phyloP scores from a whole-genome alignment of 2,888 invertebrate species.

The Scelioninae gen. 2 region DNA sequence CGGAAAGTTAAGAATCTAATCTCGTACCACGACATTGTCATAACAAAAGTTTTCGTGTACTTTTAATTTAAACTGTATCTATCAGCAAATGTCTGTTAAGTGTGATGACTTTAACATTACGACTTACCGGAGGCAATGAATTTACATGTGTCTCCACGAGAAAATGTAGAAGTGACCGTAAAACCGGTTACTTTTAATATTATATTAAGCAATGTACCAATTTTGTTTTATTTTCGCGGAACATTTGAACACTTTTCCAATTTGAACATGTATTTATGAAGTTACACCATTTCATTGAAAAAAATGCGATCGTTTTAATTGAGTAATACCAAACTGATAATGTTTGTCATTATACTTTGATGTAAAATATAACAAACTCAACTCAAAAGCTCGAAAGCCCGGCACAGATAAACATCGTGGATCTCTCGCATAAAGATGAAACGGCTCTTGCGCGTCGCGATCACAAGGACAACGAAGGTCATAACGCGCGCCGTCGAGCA shows the following conservation, averaged over 20 bases:
- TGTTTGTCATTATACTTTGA: neutral
- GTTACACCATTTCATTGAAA: constrained; percentile 8
- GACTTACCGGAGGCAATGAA: too few species aligned
- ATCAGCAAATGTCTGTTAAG: too few species aligned
- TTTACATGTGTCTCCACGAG: too few species aligned
- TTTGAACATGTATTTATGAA: neutral
- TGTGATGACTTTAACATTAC: too few species aligned
- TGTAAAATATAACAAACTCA: neutral
- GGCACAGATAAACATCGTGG: constrained; percentile 49
- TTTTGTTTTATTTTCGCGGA: neutral
- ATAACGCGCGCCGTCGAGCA: constrained; percentile 70
- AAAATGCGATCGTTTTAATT: neutral
- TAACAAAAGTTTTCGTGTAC: too few species aligned
- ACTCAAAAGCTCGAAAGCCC: constrained; percentile 41
- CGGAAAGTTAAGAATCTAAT: too few species aligned
- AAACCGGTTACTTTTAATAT: too few species aligned
- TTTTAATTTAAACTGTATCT: too few species aligned
- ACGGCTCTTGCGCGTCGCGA: constrained; percentile 61
- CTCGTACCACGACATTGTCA: too few species aligned
- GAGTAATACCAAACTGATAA: neutral
- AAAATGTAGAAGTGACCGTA: too few species aligned
- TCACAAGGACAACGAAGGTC: constrained; percentile 73
- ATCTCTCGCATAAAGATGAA: constrained; percentile 65
- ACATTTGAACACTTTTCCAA: neutral
- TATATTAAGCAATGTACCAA: too few species aligned